These are phyloP conservation scores for Drosophila kuntzei DNA, from an alignment of 2,888 invertebrate genomes.

Conservation along the genomic window DNA sequence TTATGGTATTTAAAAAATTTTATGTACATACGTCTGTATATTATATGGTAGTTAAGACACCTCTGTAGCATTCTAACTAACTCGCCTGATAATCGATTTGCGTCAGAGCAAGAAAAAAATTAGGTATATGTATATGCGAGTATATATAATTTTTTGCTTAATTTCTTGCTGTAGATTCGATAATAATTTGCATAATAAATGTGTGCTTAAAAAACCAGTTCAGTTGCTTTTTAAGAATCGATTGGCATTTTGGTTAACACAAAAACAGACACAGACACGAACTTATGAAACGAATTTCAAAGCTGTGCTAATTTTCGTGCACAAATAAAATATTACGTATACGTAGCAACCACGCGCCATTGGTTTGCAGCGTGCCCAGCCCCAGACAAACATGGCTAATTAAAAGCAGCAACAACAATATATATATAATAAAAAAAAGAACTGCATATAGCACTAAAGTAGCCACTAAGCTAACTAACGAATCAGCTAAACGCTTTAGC, in stretches of 20 bases:
- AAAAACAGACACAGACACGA: slow-evolving; percentile 11
- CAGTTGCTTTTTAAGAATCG: slow-evolving; percentile 62
- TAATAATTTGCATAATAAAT: slow-evolving; percentile 65
- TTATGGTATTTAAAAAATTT: not conserved
- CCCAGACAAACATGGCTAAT: slow-evolving; percentile 53
- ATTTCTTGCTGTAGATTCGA: slow-evolving; percentile 37
- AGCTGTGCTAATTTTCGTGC: slow-evolving; percentile 63
- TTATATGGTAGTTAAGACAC: slow-evolving; percentile 14
- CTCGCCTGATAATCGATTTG: slow-evolving; percentile 36
- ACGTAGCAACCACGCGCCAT: slow-evolving; percentile 55
- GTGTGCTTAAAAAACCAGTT: slow-evolving; percentile 64
- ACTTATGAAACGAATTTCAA: slow-evolving; percentile 49
- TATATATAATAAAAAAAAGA: too few relatives aligned
- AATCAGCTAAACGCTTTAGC: slow-evolving; percentile 18
- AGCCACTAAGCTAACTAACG: slow-evolving; percentile 15
- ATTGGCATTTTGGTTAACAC: slow-evolving; percentile 48
- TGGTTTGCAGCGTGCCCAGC: slow-evolving; percentile 23
- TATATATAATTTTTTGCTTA: slow-evolving; percentile 19
- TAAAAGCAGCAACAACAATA: slow-evolving; percentile 46
- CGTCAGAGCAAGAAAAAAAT: slow-evolving; percentile 41
- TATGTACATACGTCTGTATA: not conserved
- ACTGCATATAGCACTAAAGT: slow-evolving; percentile 23
- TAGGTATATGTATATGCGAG: not conserved
- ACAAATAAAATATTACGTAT: slow-evolving; percentile 66
- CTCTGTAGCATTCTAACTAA: slow-evolving; percentile 27